Percentiles rank a stretch among this genome's conserved stretches.
Conservation (phyloP, 2,797 vertebrate species). For the Argentina silus region DNA sequence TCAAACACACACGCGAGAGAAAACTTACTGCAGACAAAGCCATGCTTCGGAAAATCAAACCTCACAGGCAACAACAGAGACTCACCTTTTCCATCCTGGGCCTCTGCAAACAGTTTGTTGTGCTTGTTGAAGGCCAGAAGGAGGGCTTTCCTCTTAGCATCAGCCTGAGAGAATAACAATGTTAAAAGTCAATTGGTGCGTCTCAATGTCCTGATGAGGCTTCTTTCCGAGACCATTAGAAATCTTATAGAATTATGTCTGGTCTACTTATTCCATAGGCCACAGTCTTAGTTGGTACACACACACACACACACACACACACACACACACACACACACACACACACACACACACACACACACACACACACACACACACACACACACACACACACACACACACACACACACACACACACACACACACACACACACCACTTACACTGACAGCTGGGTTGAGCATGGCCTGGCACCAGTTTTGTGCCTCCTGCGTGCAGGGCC, state of each 20-base stretch:
- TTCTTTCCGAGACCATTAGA: background rate
- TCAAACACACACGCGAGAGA: background rate
- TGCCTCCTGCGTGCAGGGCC: constrained; percentile 88
- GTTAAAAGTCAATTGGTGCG: background rate
- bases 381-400: constrained; percentile 43
- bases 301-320: constrained; percentile 6
- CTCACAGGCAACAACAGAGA: background rate
- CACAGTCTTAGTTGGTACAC: background rate
- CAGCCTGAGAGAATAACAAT: constrained; percentile 65
- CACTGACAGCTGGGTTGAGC: constrained; percentile 79
- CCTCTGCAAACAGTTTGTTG: constrained; percentile 90
- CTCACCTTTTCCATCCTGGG: constrained; percentile 88
- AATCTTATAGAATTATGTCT: no score
- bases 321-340: constrained; percentile 70
- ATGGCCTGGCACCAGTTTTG: constrained; percentile 88
- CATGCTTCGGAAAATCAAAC: background rate
- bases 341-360: background rate
- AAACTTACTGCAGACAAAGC: background rate
- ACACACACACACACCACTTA: constrained; percentile 59
- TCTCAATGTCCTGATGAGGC: background rate
- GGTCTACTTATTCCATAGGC: background rate
- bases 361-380: constrained; percentile 69
- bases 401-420: constrained; percentile 62
- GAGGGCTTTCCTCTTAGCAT: constrained; percentile 80
- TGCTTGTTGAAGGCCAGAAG: constrained; percentile 87